Conservation (phyloP, 2,888 invertebrate species). For the Nomada goodeniana region DNA sequence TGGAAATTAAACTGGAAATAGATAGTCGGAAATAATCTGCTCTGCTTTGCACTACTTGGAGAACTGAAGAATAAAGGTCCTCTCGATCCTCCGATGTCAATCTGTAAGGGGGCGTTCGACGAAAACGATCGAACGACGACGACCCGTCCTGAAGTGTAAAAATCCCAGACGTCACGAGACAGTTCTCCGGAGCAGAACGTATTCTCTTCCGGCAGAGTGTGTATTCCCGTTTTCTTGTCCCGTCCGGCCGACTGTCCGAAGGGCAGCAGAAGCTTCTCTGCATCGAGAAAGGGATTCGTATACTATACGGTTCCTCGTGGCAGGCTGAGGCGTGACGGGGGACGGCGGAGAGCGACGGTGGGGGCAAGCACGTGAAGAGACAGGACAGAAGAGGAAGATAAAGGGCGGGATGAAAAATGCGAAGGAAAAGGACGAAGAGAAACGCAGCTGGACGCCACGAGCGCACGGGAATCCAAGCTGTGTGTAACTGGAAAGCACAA, state of each 20-base stretch:
- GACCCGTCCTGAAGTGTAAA: slow-evolving; percentile 1
- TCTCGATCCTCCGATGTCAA: too few species aligned
- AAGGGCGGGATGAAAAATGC: slow-evolving; percentile 7
- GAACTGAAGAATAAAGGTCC: too few species aligned
- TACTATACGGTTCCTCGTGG: slow-evolving; percentile 18
- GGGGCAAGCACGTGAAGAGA: background rate
- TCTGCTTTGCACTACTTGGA: too few species aligned
- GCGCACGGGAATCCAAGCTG: slow-evolving; percentile 68
- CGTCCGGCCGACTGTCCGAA: slow-evolving; percentile 34
- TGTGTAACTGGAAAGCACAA: slow-evolving; percentile 77
- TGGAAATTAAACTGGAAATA: too few species aligned
- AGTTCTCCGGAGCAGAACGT: background rate
- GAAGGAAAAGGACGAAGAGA: slow-evolving; percentile 46
- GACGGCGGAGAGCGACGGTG: too few species aligned
- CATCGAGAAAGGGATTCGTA: slow-evolving; percentile 31
- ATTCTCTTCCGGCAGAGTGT: slow-evolving; percentile 13
- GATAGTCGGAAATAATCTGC: too few species aligned
- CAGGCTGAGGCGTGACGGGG: background rate
- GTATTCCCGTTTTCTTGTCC: slow-evolving; percentile 16
- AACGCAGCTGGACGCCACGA: slow-evolving; percentile 66
- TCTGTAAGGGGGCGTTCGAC: background rate
- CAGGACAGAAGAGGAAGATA: slow-evolving; percentile 5
- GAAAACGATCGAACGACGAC: background rate
- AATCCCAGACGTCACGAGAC: background rate
- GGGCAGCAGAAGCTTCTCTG: slow-evolving; percentile 32